Evolutionary conservation across 1,140 invertebrate species (phyloP), one percentile per base, ranked within the genome.

Genomic region (Ruditapes philippinarum): DNA sequence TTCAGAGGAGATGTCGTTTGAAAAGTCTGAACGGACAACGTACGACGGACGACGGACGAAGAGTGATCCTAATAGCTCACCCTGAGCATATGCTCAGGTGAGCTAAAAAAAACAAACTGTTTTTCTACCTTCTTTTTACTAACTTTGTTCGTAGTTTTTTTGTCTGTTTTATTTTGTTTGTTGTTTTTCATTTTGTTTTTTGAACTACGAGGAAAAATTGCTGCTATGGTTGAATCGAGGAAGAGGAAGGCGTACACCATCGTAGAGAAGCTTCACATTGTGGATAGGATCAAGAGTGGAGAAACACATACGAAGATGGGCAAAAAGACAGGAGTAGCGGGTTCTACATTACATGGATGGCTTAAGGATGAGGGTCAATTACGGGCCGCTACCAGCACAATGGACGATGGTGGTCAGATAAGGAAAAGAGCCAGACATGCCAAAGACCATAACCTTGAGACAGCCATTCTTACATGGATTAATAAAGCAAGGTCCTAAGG

Each of bases 161-260:
- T n/a, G n/a, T n/a, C n/a, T n/a, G n/a, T n/a, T n/a, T n/a, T n/a
- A n/a, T n/a, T n/a, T n/a, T n/a, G n/a, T n/a, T n/a, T n/a, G n/a
- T n/a, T n/a, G n/a, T n/a, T n/a, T n/a, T n/a, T n/a, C n/a, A n/a
- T n/a, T n/a, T n/a, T n/a, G n/a, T n/a, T n/a, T n/a, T n/a, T n/a
- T n/a, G n/a, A n/a, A n/a, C n/a, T n/a, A n/a, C n/a, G n/a, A n/a
- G n/a, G n/a, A n/a, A n/a, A n/a, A n/a, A 45, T 45, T 5, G 42
- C 42, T 45, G 5, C 42, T 7, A 5, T 14, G 5, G 42, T 45
- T 45, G 42, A 5, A 22, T 54, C 22, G 19, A 54, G 22, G 51
- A 68, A 68, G 65, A 33, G 65, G 65, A 68, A 68, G 65, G 65
- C 65, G 1, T 68, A 68, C 28, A 68, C 65, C 1, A 68, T 68